A percentile compares a stretch with the other conserved stretches of the same genome.
Evolutionary conservation across 92 coral and sea anemone species (phyloP).

Genomic region (Galaxea fascicularis): DNA sequence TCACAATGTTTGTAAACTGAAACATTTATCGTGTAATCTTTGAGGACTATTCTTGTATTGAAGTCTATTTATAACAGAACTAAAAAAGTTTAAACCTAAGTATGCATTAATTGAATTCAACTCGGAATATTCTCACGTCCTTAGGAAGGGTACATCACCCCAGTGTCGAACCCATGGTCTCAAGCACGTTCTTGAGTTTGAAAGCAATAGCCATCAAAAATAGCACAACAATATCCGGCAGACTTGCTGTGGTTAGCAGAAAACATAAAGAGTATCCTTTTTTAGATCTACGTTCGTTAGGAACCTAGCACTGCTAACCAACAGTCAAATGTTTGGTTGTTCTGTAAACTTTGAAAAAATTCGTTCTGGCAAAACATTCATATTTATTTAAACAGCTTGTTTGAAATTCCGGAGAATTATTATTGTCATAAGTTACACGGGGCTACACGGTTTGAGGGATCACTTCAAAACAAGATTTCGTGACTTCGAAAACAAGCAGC

Average conservation of each 20-base stretch:
- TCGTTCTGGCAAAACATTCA: too few species aligned
- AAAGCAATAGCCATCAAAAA: neutral
- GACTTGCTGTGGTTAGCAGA: neutral
- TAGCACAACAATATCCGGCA: neutral
- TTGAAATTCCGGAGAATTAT: too few species aligned
- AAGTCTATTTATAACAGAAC: conserved; percentile 12
- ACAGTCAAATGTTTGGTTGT: neutral
- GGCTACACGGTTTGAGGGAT: neutral
- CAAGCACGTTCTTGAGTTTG: neutral
- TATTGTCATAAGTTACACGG: neutral
- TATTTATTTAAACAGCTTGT: too few species aligned
- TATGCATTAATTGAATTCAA: neutral
- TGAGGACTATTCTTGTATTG: neutral
- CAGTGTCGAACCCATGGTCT: neutral
- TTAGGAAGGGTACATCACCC: neutral
- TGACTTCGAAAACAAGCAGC: neutral
- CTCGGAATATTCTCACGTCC: conserved; percentile 6
- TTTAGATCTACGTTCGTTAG: neutral
- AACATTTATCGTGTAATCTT: neutral
- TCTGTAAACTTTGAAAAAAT: neutral
- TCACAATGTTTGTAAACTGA: neutral
- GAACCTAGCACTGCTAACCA: neutral
- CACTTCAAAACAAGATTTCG: neutral
- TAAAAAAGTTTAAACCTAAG: neutral
- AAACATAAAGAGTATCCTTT: neutral